phyloP scores from a whole-genome alignment of 1,140 invertebrate genomes.

The Pseudomyrmex gracilis region DNA sequence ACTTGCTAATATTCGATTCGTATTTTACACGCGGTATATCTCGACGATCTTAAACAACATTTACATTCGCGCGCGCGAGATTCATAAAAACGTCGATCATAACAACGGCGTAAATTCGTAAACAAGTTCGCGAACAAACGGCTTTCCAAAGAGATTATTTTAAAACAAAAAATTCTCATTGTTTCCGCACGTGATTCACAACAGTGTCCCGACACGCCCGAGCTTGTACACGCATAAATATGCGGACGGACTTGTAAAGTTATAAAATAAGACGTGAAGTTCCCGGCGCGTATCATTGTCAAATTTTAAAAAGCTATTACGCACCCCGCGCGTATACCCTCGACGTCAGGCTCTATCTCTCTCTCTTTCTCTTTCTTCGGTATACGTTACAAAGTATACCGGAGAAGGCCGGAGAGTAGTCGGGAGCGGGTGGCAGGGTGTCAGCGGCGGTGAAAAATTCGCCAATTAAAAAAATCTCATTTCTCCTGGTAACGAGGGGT shows the following conservation, averaged over 20 bases:
- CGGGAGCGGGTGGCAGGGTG: constrained; percentile 66
- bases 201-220: no score
- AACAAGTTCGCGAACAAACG: no score
- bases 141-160: no score
- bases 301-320: constrained; percentile 53
- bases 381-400: not conserved
- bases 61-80: not conserved
- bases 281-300: constrained; percentile 36
- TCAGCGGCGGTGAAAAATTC: constrained; percentile 79
- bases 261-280: not conserved
- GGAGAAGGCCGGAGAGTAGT: not conserved
- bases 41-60: not conserved
- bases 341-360: not conserved
- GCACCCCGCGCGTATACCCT: constrained; percentile 6
- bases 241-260: not conserved
- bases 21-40: constrained; percentile 25
- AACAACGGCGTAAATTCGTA: no score
- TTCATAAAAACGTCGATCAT: not conserved
- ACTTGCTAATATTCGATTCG: constrained; percentile 25
- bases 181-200: no score
- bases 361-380: not conserved
- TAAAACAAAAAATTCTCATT: no score
- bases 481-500: constrained; percentile 80
- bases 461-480: constrained; percentile 82
- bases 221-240: no score